Conservation (phyloP, 1,140 invertebrate species). For the Hypothenemus hampei region DNA sequence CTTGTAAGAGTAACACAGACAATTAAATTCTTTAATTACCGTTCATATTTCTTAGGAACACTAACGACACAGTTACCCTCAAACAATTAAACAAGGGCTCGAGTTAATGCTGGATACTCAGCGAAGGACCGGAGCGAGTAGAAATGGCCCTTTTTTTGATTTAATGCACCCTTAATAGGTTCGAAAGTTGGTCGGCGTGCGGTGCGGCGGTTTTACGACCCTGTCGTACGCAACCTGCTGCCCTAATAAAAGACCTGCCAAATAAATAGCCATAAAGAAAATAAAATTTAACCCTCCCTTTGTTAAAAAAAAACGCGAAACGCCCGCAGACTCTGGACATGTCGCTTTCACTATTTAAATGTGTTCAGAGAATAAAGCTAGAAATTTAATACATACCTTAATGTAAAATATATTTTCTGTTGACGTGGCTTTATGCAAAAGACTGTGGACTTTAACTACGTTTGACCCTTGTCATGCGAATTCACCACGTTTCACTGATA, state of each 20-base stretch:
- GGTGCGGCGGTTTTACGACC: conserved; percentile 16
- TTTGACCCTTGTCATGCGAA: background rate
- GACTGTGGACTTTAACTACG: background rate
- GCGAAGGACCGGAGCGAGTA: conserved; percentile 18
- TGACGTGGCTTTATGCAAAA: background rate
- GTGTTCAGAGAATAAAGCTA: background rate
- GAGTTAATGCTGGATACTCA: conserved; percentile 19
- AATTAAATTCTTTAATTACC: conserved; percentile 21
- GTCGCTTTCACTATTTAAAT: background rate
- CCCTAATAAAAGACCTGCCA: conserved; percentile 15
- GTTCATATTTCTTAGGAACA: conserved; percentile 20
- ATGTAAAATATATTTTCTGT: background rate
- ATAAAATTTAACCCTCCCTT: background rate
- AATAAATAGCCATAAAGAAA: conserved; percentile 9
- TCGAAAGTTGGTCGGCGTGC: conserved; percentile 23
- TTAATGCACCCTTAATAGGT: conserved; percentile 28
- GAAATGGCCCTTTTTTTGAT: too few species aligned
- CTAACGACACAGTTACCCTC: conserved; percentile 23
- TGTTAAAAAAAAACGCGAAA: background rate
- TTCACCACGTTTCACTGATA: background rate
- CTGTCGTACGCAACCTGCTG: conserved; percentile 22
- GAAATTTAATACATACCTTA: background rate
- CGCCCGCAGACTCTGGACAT: background rate
- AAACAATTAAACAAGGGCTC: conserved; percentile 27
- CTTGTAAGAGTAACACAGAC: too few species aligned